Conservation (phyloP, 1,140 invertebrate species). For the Monochamus saltuarius region DNA sequence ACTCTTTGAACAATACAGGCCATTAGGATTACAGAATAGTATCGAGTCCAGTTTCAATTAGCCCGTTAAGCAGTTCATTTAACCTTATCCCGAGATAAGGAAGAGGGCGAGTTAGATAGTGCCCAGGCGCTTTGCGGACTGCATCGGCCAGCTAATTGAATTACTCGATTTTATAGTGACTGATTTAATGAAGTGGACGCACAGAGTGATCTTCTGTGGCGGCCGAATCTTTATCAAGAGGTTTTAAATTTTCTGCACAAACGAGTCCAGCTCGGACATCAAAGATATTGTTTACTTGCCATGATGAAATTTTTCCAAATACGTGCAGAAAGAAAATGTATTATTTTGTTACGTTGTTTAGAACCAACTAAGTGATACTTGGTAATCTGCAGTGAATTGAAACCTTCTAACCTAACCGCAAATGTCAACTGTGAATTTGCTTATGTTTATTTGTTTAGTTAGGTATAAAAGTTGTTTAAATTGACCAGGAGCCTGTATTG, state of each 20-base stretch:
- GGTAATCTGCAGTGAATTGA: too few relatives aligned
- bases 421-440: too few relatives aligned
- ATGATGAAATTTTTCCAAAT: too few relatives aligned
- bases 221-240: constrained; percentile 1
- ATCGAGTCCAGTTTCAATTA: constrained; percentile 37
- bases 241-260: neutral
- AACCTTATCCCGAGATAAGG: constrained; percentile 36
- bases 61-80: constrained; percentile 31
- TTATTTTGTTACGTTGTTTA: too few relatives aligned
- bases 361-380: too few relatives aligned
- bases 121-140: constrained; percentile 12
- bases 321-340: too few relatives aligned
- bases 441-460: too few relatives aligned
- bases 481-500: too few relatives aligned
- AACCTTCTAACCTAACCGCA: too few relatives aligned
- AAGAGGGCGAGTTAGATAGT: constrained; percentile 27
- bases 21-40: constrained; percentile 4
- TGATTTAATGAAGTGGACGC: constrained; percentile 31
- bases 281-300: neutral
- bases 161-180: constrained; percentile 27
- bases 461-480: too few relatives aligned
- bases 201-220: neutral
- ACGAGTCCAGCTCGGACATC: neutral
- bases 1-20: too few relatives aligned
- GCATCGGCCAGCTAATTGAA: constrained; percentile 23